phyloP scores from a whole-genome alignment of 2,113 vertebrate genomes.

The Notarius quadriscutis region DNA sequence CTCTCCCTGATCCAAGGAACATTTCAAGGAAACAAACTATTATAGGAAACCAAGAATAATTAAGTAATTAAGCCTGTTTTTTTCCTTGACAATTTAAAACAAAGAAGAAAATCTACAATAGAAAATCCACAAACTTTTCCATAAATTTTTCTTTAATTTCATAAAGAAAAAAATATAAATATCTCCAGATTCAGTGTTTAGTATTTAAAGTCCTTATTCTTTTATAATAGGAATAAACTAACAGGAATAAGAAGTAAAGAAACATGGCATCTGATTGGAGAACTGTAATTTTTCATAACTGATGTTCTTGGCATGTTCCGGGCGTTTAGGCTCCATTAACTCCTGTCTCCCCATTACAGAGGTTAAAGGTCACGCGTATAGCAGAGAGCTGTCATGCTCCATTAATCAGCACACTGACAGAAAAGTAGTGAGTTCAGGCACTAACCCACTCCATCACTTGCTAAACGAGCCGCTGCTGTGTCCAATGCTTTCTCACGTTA shows the following conservation, averaged over 20 bases:
- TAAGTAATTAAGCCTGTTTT: not conserved
- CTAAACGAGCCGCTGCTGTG: not conserved
- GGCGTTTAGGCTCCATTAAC: slow-evolving; percentile 28
- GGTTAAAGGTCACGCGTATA: slow-evolving; percentile 68
- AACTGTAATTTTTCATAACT: not conserved
- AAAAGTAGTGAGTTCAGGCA: slow-evolving; percentile 42
- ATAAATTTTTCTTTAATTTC: too few species aligned
- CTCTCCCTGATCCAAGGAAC: not conserved
- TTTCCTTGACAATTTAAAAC: not conserved
- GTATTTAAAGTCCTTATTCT: not conserved
- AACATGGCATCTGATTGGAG: not conserved
- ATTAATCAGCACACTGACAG: slow-evolving; percentile 64
- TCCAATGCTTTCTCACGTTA: slow-evolving; percentile 1
- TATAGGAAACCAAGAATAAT: not conserved
- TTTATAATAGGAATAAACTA: not conserved
- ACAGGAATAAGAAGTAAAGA: not conserved
- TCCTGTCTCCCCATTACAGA: slow-evolving; percentile 69
- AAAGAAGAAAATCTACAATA: not conserved
- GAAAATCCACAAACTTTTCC: not conserved
- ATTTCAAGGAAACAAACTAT: not conserved
- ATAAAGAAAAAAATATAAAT: not conserved
- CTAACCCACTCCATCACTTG: not conserved
- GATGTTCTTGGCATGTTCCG: slow-evolving; percentile 61
- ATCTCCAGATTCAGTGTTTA: not conserved
- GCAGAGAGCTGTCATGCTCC: slow-evolving; percentile 72